Conservation (phyloP, 1,140 invertebrate genomes). For the Episyrphus balteatus region DNA sequence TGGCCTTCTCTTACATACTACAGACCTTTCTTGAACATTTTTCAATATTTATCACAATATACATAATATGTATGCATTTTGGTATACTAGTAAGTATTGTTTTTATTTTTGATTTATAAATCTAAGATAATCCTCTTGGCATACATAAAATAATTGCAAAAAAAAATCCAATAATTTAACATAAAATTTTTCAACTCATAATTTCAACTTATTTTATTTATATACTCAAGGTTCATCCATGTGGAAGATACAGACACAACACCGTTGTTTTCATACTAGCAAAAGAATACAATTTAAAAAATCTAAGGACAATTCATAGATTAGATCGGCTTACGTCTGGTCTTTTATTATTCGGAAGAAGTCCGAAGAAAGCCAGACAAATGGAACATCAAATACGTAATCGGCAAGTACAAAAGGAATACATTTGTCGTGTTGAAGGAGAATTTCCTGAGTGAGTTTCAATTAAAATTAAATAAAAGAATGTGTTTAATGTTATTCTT, state of each 20-base stretch:
- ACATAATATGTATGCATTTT: too few species aligned
- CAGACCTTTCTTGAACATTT: too few species aligned
- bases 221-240: constrained; percentile 84
- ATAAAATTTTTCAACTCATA: too few species aligned
- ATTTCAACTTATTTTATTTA: background rate
- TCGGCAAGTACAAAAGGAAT: constrained; percentile 87
- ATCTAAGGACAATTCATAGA: constrained; percentile 83
- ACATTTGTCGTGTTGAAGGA: constrained; percentile 93
- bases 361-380: constrained; percentile 79
- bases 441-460: constrained; percentile 85
- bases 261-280: constrained; percentile 92
- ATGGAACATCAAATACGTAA: constrained; percentile 91
- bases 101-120: background rate
- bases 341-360: constrained; percentile 85
- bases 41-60: too few species aligned
- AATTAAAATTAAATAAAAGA: constrained; percentile 9
- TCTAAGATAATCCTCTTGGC: background rate
- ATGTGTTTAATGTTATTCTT: background rate
- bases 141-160: background rate
- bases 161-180: too few species aligned
- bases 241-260: constrained; percentile 92
- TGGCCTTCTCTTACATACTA: too few species aligned
- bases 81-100: too few species aligned
- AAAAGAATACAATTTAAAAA: constrained; percentile 90
- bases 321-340: constrained; percentile 91